Percentiles rank a stretch among this genome's conserved stretches.
Evolutionary conservation across 1,140 invertebrate species (phyloP).

Genomic region (Chironomus tepperi): DNA sequence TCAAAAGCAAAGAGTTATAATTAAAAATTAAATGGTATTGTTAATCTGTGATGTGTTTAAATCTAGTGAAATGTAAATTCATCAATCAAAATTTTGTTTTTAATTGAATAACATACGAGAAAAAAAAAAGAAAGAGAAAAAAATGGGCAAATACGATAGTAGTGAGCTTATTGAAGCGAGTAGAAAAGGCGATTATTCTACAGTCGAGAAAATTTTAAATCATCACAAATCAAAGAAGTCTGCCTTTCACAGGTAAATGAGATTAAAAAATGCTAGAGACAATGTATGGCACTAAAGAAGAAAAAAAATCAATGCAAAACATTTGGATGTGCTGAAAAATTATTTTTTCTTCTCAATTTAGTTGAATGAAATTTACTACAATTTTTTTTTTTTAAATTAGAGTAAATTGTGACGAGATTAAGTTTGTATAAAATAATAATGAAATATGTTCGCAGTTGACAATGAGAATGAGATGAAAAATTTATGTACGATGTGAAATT

Average conservation of each 20-base stretch:
- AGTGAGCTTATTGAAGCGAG: slow-evolving; percentile 86
- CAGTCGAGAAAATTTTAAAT: slow-evolving; percentile 84
- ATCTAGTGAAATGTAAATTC: neutral
- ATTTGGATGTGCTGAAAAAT: neutral
- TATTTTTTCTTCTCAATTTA: neutral
- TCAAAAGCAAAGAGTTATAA: neutral
- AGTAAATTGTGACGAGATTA: no score
- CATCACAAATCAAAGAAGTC: slow-evolving; percentile 82
- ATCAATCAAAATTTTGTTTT: neutral
- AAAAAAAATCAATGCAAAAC: slow-evolving; percentile 15
- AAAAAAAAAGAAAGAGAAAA: neutral
- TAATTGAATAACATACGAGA: neutral
- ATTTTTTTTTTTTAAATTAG: no score
- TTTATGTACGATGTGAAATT: no score
- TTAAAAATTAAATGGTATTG: neutral
- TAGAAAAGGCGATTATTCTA: slow-evolving; percentile 76
- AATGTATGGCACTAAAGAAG: neutral
- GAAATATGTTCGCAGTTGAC: no score
- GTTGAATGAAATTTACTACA: neutral
- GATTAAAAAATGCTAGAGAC: slow-evolving; percentile 27
- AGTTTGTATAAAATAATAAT: no score
- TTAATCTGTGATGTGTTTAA: neutral
- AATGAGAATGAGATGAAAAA: no score
- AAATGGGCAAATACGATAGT: slow-evolving; percentile 20
- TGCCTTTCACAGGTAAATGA: slow-evolving; percentile 81